These are phyloP conservation scores for Oncorhynchus tshawytscha DNA, from an alignment of 2,113 vertebrate genomes.

Conservation along the genomic window DNA sequence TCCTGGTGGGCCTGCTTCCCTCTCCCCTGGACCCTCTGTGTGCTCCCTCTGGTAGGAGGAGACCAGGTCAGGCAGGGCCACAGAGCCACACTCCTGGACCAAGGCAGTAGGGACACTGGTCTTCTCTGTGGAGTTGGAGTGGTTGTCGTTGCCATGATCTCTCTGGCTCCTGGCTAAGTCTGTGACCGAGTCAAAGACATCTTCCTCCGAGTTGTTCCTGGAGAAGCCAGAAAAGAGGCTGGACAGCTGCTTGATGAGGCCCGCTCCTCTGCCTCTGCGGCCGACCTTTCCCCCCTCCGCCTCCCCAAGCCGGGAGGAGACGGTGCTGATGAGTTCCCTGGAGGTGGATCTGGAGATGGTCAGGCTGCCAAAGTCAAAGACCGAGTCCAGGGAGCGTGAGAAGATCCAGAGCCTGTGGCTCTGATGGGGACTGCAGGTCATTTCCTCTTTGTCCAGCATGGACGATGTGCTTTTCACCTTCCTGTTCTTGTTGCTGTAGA, in stretches of 20 bases:
- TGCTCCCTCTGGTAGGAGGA: conserved; percentile 63
- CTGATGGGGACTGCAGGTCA: conserved; percentile 28
- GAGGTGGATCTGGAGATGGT: conserved; percentile 56
- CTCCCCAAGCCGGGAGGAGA: conserved; percentile 46
- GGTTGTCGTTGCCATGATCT: background rate
- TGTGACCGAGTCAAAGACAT: conserved; percentile 63
- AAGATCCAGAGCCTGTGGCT: conserved; percentile 75
- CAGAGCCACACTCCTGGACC: conserved; percentile 53
- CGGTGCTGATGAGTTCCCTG: conserved; percentile 61
- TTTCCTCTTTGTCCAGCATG: conserved; percentile 64
- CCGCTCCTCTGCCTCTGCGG: conserved; percentile 24
- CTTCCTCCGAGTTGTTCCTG: conserved; percentile 72
- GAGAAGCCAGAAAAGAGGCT: conserved; percentile 68
- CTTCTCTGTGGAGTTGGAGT: conserved; percentile 19
- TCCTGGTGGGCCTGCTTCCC: conserved; percentile 19
- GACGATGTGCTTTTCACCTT: conserved; percentile 72
- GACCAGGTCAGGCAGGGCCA: conserved; percentile 78
- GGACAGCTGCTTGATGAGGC: conserved; percentile 66
- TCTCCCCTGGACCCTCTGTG: conserved; percentile 34
- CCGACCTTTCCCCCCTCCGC: conserved; percentile 32
- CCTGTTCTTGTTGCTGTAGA: conserved; percentile 57
- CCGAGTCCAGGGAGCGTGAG: conserved; percentile 77
- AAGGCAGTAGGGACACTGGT: conserved; percentile 49
- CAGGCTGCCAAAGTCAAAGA: conserved; percentile 67
- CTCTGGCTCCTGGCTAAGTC: conserved; percentile 53